Evolutionary conservation across 2,113 vertebrate genomes (phyloP).

Genomic region (Vulpes lagopus): DNA sequence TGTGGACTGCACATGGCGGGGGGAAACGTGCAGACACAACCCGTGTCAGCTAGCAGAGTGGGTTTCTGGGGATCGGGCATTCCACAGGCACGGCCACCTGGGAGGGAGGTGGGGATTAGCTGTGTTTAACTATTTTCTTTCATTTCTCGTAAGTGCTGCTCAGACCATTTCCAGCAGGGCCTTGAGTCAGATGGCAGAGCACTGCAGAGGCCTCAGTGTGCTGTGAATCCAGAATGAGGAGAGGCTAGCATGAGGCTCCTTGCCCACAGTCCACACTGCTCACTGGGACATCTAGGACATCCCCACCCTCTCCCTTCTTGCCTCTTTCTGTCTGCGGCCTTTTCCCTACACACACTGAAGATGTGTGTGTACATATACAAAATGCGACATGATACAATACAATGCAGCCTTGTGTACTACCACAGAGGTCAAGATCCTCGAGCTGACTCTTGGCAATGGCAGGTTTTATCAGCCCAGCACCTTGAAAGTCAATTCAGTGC

Average conservation of each 20-base stretch:
- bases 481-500: neutral
- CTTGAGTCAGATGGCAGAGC: fast-evolving
- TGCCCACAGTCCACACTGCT: neutral
- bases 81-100: neutral
- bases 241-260: fast-evolving
- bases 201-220: fast-evolving
- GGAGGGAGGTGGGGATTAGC: fast-evolving
- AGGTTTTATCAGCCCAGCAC: neutral
- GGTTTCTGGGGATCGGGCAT: neutral
- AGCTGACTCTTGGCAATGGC: neutral
- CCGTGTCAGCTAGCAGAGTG: neutral
- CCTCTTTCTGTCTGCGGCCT: neutral
- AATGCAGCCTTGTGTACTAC: neutral
- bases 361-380: neutral
- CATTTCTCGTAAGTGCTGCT: neutral
- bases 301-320: no score
- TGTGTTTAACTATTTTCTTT: neutral
- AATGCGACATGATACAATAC: neutral
- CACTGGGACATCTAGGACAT: fast-evolving
- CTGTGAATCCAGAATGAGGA: neutral
- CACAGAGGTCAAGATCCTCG: neutral
- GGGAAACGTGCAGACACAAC: neutral
- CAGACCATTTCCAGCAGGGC: neutral
- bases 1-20: fast-evolving
- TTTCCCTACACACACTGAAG: neutral